These are phyloP conservation scores for Bellardia bayeri DNA, from an alignment of 2,888 invertebrate species.

Conservation along the genomic window DNA sequence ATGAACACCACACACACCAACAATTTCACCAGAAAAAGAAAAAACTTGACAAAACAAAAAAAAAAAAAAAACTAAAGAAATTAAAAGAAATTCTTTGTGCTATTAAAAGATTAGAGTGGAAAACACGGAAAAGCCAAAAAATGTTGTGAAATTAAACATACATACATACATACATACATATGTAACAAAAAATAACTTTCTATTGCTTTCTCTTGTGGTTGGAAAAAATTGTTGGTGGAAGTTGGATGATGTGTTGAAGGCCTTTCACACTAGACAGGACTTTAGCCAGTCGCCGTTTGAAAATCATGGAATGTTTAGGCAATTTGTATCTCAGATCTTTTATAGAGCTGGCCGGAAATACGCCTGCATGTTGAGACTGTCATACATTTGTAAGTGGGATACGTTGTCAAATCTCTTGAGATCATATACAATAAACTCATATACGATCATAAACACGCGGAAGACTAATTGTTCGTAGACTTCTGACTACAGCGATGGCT, in stretches of 20 bases:
- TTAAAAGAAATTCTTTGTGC: constrained; percentile 33
- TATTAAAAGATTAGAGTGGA: constrained; percentile 42
- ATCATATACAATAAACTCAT: too few relatives aligned
- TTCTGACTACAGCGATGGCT: too few relatives aligned
- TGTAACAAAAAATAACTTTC: constrained; percentile 25
- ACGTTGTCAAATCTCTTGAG: too few relatives aligned
- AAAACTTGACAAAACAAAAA: constrained; percentile 13
- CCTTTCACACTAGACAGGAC: too few relatives aligned
- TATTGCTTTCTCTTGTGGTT: constrained; percentile 18
- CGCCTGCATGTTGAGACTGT: too few relatives aligned
- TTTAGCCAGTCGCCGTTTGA: too few relatives aligned
- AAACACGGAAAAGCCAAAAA: constrained; percentile 63
- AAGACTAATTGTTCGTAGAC: too few relatives aligned
- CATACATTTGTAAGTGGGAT: too few relatives aligned
- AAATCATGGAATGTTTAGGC: too few relatives aligned
- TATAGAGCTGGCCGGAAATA: too few relatives aligned
- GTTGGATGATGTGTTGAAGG: not conserved
- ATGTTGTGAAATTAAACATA: constrained; percentile 68
- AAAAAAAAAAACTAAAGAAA: constrained; percentile 21
- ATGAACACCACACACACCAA: constrained; percentile 27
- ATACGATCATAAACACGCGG: too few relatives aligned
- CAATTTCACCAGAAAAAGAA: constrained; percentile 2
- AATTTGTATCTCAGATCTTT: too few relatives aligned
- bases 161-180: constrained; percentile 15
- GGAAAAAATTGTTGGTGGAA: not conserved